Conservation (phyloP, 2,888 invertebrate species). For the Eilema depressum region DNA sequence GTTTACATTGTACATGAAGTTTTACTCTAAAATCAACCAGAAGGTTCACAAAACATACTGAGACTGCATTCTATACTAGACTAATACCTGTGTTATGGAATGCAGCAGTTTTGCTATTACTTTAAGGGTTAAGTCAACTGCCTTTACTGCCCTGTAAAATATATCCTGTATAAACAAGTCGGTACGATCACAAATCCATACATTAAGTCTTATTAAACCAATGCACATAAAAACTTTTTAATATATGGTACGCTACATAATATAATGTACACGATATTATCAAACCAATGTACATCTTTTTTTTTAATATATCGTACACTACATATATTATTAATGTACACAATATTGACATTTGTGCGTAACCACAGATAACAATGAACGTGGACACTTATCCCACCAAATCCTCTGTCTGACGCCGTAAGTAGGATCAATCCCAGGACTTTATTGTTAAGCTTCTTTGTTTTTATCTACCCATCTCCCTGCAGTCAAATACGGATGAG, state of each 20-base stretch:
- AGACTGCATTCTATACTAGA: no score
- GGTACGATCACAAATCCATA: not conserved
- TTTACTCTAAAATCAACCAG: no score
- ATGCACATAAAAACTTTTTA: not conserved
- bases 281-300: not conserved
- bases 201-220: not conserved
- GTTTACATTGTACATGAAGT: no score
- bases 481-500: slow-evolving; percentile 5
- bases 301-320: not conserved
- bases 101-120: no score
- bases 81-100: no score
- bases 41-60: no score
- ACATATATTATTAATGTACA: slow-evolving; percentile 1
- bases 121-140: no score
- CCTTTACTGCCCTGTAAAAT: no score
- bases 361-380: slow-evolving; percentile 21
- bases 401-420: slow-evolving; percentile 30
- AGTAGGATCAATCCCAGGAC: slow-evolving; percentile 34
- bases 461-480: slow-evolving; percentile 10
- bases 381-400: slow-evolving; percentile 33
- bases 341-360: slow-evolving; percentile 6
- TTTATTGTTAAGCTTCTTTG: slow-evolving; percentile 38
- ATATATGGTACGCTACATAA: not conserved
- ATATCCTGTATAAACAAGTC: no score
- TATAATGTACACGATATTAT: slow-evolving; percentile 9